A percentile compares a stretch with the other conserved stretches of the same genome.
phyloP scores from a whole-genome alignment of 2,888 invertebrate species.

The Priocnemis perturbator region DNA sequence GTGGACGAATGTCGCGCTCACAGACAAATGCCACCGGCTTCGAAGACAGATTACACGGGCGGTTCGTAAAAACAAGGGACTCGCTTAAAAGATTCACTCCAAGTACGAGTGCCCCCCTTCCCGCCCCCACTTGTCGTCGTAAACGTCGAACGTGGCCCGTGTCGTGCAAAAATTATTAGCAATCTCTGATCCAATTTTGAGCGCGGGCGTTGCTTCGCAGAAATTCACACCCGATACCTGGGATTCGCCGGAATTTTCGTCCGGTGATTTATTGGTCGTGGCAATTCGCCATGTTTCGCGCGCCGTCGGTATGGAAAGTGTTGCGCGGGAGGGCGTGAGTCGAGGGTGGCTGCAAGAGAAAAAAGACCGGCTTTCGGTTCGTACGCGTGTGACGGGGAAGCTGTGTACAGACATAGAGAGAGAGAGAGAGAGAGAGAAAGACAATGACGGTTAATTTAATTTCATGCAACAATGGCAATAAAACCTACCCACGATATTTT shows the following conservation, averaged over 20 bases:
- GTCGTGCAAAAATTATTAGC: slow-evolving; percentile 49
- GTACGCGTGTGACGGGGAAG: too few species aligned
- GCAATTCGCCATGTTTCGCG: background rate
- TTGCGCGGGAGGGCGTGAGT: too few species aligned
- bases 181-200: slow-evolving; percentile 49
- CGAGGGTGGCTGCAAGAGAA: background rate
- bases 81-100: slow-evolving; percentile 38
- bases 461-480: background rate
- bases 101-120: slow-evolving; percentile 14
- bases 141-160: slow-evolving; percentile 33
- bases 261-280: slow-evolving; percentile 36
- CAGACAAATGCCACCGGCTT: background rate
- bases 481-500: too few species aligned
- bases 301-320: too few species aligned
- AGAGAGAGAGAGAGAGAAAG: background rate
- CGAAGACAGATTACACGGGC: too few species aligned
- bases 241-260: slow-evolving; percentile 22
- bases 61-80: slow-evolving; percentile 7
- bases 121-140: slow-evolving; percentile 33
- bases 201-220: slow-evolving; percentile 21
- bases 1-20: background rate
- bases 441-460: background rate
- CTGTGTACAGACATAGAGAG: background rate
- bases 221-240: slow-evolving; percentile 29
- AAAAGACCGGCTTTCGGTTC: background rate